These are phyloP conservation scores for Drosophila gunungcola DNA, from an alignment of 1,140 invertebrate genomes.

Conservation along the genomic window DNA sequence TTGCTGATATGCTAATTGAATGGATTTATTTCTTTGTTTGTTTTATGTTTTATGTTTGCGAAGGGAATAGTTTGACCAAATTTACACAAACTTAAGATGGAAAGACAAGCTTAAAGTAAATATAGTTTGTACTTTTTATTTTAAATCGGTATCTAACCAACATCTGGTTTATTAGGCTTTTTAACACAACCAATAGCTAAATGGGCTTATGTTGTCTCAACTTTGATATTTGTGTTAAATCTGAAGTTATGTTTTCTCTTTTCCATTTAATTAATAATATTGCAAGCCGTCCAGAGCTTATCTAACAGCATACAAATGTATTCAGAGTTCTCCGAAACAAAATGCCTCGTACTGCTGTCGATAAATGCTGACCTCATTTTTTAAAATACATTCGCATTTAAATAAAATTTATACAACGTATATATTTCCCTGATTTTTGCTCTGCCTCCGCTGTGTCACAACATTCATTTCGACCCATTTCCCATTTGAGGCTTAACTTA, in stretches of 20 bases:
- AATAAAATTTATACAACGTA: slow-evolving; percentile 8
- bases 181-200: background rate
- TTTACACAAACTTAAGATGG: background rate
- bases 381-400: slow-evolving; percentile 1
- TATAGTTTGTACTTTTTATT: background rate
- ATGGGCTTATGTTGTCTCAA: background rate
- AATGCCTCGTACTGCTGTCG: background rate
- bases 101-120: no score
- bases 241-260: background rate
- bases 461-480: slow-evolving; percentile 19
- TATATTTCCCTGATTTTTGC: background rate
- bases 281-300: slow-evolving; percentile 2
- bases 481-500: background rate
- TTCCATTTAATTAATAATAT: slow-evolving; percentile 14
- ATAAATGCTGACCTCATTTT: slow-evolving; percentile 1
- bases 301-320: slow-evolving; percentile 1
- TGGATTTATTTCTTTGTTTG: slow-evolving; percentile 4
- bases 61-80: background rate
- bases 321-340: background rate
- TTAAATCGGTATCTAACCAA: no score
- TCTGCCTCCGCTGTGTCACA: background rate
- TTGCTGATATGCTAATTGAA: slow-evolving; percentile 16
- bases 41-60: background rate
- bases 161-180: background rate
- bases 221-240: background rate